Percentiles rank a stretch among this genome's conserved stretches.
phyloP scores from a whole-genome alignment of 2,888 invertebrate species.

The Amiota minor region DNA sequence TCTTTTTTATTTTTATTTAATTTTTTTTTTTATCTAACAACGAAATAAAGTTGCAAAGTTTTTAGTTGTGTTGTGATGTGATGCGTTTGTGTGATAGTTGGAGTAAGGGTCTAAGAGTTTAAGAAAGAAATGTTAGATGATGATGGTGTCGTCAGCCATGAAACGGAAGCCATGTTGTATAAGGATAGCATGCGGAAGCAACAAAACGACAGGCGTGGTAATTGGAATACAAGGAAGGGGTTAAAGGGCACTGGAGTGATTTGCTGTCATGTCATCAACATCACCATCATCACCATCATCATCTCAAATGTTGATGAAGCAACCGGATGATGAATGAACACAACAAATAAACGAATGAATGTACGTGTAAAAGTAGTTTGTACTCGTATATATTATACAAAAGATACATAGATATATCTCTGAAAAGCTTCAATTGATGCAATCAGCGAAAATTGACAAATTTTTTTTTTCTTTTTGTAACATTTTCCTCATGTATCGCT shows the following conservation, averaged over 20 bases:
- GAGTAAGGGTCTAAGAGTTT: not conserved
- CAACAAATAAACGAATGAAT: slow-evolving; percentile 40
- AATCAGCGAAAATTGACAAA: slow-evolving; percentile 67
- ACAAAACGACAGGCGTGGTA: not conserved
- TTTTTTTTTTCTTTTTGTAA: too few species aligned
- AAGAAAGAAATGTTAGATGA: not conserved
- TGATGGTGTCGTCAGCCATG: not conserved
- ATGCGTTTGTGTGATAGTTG: too few species aligned
- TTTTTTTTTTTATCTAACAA: too few species aligned
- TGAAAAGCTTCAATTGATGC: slow-evolving; percentile 67
- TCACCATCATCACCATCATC: not conserved
- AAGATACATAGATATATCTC: slow-evolving; percentile 43
- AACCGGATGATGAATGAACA: slow-evolving; percentile 67
- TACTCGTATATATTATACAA: not conserved
- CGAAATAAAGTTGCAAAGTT: slow-evolving; percentile 60
- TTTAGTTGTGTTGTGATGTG: slow-evolving; percentile 28
- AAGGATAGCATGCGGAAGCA: not conserved
- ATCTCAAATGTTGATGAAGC: slow-evolving; percentile 58
- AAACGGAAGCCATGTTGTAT: not conserved
- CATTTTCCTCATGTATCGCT: slow-evolving; percentile 16
- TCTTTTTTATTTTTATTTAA: slow-evolving; percentile 41
- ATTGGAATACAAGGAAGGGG: slow-evolving; percentile 46
- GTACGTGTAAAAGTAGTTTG: slow-evolving; percentile 2
- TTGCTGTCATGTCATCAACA: slow-evolving; percentile 59
- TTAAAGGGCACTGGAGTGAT: not conserved